Base-by-base conservation (phyloP, 2,113 vertebrate genomes). In the Pygoscelis antarcticus region DNA sequence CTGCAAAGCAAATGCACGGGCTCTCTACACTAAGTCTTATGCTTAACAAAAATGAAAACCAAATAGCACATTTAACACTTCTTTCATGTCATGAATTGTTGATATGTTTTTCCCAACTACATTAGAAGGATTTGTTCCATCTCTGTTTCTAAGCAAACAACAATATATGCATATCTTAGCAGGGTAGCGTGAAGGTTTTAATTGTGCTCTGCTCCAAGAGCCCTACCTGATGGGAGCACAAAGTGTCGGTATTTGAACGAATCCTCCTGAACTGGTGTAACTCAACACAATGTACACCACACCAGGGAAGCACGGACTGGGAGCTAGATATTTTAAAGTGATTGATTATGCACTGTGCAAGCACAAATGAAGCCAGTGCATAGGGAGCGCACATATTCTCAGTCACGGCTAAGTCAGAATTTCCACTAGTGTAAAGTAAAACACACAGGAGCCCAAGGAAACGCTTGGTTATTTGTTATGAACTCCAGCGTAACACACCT, bases 361-460 rank as follows among this genome's bases (percentile, higher is more conserved):
- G 76, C 74, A 89, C 46, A 93, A 94, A 95, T 76, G 68, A 96
- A 97, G 79, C 51, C 57, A 42, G 88, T 75, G 90, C 55, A 29
- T 7, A 78, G 90, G 76, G 82, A 96, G 71, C 2, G 7, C 51
- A 38, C 19, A 5, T 66, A 64, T 75, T 81, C 90, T 68, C 52
- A 34, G 44, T 25, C 88, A 75, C 1, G 0, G 65, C 79, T 79
- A 71, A 75, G 69, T 21, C 81, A 76, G 87, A 61, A 32, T 93
- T 93, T 82, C 57, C 57, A 38, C 60, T 29, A 9, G 46, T 11
- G n/a, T 12, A 18, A 66, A 51, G 42, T 32, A 52, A 93, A 78
- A 55, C 13, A n/a, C 47, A 16, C n/a, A 25, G 64, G 36, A 91
- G 68, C 64, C 68, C 3, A 1, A 62, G 65, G n/a, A 87, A 90